These are phyloP conservation scores for Rhinoderma darwinii DNA, from an alignment of 2,113 vertebrate genomes.

Conservation along the genomic window DNA sequence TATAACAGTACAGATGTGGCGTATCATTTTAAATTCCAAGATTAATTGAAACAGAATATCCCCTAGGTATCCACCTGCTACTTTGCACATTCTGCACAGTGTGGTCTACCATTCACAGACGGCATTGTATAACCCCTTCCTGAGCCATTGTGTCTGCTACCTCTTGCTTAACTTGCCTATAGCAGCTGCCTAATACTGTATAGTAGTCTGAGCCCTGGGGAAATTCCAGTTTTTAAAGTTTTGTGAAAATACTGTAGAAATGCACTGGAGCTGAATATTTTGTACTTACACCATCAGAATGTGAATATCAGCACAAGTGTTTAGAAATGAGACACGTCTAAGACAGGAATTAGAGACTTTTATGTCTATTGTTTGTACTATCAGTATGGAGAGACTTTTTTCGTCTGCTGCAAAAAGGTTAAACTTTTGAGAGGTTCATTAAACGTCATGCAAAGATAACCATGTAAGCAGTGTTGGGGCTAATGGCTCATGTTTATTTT, in stretches of 20 bases:
- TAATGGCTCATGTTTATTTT: constrained; percentile 55
- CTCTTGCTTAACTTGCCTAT: constrained; percentile 6
- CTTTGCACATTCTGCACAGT: constrained; percentile 12
- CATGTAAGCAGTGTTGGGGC: constrained; percentile 23
- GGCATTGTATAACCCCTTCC: not conserved
- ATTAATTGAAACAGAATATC: constrained; percentile 27
- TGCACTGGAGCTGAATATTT: not conserved
- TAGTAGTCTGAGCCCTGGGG: not conserved
- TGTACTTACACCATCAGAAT: not conserved
- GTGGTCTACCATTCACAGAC: constrained; percentile 1
- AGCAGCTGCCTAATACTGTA: constrained; percentile 11
- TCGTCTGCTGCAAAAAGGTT: not conserved
- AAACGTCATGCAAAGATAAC: constrained; percentile 5
- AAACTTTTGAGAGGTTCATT: constrained; percentile 32
- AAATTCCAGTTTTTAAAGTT: constrained; percentile 33
- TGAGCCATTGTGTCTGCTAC: constrained; percentile 37
- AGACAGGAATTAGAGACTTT: too few relatives aligned
- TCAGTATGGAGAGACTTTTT: not conserved
- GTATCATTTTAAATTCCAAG: constrained; percentile 19
- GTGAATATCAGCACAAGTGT: not conserved
- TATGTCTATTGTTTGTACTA: not conserved
- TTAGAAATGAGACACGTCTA: not conserved
- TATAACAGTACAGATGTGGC: not conserved
- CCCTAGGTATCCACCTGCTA: constrained; percentile 3
- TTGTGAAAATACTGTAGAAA: constrained; percentile 5